phyloP scores from a whole-genome alignment of 2,888 invertebrate genomes.

The Euproctis similis region DNA sequence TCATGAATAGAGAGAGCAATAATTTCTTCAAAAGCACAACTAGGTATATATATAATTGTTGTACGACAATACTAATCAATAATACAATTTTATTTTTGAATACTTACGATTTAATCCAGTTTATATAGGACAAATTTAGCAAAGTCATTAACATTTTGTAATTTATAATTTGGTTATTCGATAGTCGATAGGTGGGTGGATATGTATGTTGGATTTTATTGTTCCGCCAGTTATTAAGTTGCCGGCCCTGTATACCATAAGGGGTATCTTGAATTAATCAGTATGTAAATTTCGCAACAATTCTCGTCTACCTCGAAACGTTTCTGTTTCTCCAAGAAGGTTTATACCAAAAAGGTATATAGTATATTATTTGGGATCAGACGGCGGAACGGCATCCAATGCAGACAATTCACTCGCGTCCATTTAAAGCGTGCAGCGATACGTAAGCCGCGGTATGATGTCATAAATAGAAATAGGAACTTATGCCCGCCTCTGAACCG shows the following conservation, averaged over 20 bases:
- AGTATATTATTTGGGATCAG: slow-evolving; percentile 57
- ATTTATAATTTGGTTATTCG: too few relatives aligned
- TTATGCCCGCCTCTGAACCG: slow-evolving; percentile 47
- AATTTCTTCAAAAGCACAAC: slow-evolving; percentile 93
- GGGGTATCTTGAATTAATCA: slow-evolving; percentile 71
- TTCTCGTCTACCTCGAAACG: slow-evolving; percentile 45
- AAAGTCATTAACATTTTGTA: too few relatives aligned
- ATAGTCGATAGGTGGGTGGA: slow-evolving; percentile 21
- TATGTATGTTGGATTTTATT: slow-evolving; percentile 30
- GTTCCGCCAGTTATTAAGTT: slow-evolving; percentile 51
- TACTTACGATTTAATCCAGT: too few relatives aligned
- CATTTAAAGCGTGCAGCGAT: slow-evolving; percentile 77
- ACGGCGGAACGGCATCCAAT: slow-evolving; percentile 70
- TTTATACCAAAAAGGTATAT: slow-evolving; percentile 56
- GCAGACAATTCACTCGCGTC: slow-evolving; percentile 71
- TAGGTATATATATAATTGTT: slow-evolving; percentile 78
- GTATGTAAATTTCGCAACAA: slow-evolving; percentile 60
- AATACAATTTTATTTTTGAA: too few relatives aligned
- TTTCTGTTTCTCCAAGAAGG: slow-evolving; percentile 51
- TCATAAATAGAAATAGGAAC: slow-evolving; percentile 77
- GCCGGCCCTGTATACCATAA: slow-evolving; percentile 56
- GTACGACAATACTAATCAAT: too few relatives aligned
- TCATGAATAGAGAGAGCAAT: slow-evolving; percentile 94
- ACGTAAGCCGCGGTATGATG: slow-evolving; percentile 76
- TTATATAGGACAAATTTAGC: too few relatives aligned